A percentile compares a stretch with the other conserved stretches of the same genome.
Evolutionary conservation across 2,888 invertebrate genomes (phyloP).

Genomic region (Cataglyphis altisquamis): DNA sequence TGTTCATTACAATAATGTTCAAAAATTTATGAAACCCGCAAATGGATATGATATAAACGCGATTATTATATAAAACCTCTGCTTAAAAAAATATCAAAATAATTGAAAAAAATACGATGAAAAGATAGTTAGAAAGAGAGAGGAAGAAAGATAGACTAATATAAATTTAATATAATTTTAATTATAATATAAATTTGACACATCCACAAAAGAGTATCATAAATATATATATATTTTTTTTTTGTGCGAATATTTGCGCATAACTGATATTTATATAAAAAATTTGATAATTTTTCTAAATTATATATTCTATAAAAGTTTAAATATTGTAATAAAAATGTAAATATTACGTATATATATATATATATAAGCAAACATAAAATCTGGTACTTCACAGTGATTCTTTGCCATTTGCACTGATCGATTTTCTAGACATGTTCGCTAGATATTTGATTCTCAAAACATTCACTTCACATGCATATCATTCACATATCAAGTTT

Average conservation of each 20-base stretch:
- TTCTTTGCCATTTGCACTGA: neutral
- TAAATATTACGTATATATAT: neutral
- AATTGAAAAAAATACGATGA: neutral
- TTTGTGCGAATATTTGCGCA: neutral
- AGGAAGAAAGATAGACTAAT: neutral
- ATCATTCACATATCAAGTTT: slow-evolving; percentile 12
- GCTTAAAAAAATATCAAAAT: neutral
- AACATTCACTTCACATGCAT: slow-evolving; percentile 3
- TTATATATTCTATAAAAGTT: neutral
- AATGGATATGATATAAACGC: neutral
- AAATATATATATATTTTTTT: neutral
- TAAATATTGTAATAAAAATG: neutral
- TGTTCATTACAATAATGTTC: neutral
- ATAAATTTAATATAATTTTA: neutral
- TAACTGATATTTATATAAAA: neutral
- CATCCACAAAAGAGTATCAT: neutral
- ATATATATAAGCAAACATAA: neutral
- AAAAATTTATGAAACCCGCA: neutral
- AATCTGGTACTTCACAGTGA: neutral
- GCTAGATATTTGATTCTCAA: neutral
- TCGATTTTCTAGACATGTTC: neutral
- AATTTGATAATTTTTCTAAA: neutral
- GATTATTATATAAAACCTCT: neutral
- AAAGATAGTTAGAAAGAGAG: neutral
- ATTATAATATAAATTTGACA: neutral